phyloP scores from a whole-genome alignment of 1,140 invertebrate species.

The Scaptomyza pallida region DNA sequence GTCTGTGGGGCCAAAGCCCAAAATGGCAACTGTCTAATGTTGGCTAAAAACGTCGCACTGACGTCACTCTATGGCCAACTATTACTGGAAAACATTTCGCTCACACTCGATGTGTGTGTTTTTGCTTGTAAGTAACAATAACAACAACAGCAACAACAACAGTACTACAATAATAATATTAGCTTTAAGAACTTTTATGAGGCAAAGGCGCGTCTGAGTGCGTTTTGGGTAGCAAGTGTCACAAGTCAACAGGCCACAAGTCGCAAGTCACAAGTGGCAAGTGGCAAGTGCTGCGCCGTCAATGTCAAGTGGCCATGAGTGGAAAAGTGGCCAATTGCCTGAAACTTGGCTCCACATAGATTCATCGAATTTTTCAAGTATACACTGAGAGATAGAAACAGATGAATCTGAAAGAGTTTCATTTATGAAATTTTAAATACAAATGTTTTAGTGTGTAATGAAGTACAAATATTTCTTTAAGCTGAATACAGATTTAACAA shows the following conservation, averaged over 20 bases:
- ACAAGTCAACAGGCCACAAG: constrained; percentile 25
- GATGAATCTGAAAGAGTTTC: too few species aligned
- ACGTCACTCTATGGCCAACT: constrained; percentile 52
- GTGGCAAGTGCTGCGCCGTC: constrained; percentile 39
- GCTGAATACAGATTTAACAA: too few species aligned
- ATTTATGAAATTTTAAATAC: too few species aligned
- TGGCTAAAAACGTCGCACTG: constrained; percentile 61
- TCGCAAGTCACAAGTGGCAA: constrained; percentile 38
- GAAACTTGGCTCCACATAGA: constrained; percentile 41
- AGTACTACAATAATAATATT: constrained; percentile 2
- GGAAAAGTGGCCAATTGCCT: constrained; percentile 37
- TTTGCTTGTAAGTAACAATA: background rate
- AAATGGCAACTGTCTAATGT: constrained; percentile 36
- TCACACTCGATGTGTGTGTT: background rate
- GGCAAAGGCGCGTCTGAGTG: constrained; percentile 23
- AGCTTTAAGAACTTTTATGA: constrained; percentile 47
- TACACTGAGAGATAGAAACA: background rate
- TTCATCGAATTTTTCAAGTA: constrained; percentile 18
- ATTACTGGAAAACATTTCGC: constrained; percentile 6
- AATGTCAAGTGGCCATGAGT: constrained; percentile 68
- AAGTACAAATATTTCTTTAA: too few species aligned
- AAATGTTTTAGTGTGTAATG: too few species aligned
- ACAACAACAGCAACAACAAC: constrained; percentile 8
- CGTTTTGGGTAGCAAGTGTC: constrained; percentile 42
- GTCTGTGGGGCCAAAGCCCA: constrained; percentile 13